Evolutionary conservation across 2,888 invertebrate species (phyloP), one percentile per base, ranked within the genome.

Genomic region (Amorpha juglandis): DNA sequence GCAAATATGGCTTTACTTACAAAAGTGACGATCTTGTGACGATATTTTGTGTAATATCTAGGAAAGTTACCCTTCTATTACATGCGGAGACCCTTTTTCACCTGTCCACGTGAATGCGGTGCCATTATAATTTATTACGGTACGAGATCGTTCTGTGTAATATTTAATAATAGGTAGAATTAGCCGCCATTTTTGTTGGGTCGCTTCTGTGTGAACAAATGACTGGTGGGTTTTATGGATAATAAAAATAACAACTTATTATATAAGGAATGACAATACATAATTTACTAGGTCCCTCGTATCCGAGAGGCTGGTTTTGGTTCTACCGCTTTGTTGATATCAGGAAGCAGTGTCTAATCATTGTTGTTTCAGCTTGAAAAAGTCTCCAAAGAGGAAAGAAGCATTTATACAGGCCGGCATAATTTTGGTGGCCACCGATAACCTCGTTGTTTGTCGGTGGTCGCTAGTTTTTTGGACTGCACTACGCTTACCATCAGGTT

Each of bases 101-200:
- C 53, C 14, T 53, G 27, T 42, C 38, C 11, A 19, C 42, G 16
- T 16, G 38, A 38, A 27, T 50, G 74, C 72, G 74, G 72, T 73
- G 75, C 70, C 78, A 73, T 74, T 72, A 78, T 77, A 74, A 78
- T 78, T 78, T 78, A 78, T 78, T 71, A 75, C 72, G 75, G 77
- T 75, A 73, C 74, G 71, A 70, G 73, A 74, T 69, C 73, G 68
- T 38, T 58, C 52, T 33, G 16, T 11, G 58, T 55, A 58, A 58
- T 58, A 58, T 58, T 58, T 42, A 52, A 52, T 52, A 58, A 19
- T 19, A 12, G 14, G 35, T 52, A 12, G 33, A n/a, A 33, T 11
- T 19, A 42, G 58, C 7, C 42, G 58, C 42, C 58, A 58, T 42
- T 58, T 58, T 58, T 27, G 38, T 19, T 58, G 19, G 19, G 19